Percentiles rank a stretch among this genome's conserved stretches.
phyloP scores from a whole-genome alignment of 2,797 vertebrate genomes.

The Loris lydekkerianus region DNA sequence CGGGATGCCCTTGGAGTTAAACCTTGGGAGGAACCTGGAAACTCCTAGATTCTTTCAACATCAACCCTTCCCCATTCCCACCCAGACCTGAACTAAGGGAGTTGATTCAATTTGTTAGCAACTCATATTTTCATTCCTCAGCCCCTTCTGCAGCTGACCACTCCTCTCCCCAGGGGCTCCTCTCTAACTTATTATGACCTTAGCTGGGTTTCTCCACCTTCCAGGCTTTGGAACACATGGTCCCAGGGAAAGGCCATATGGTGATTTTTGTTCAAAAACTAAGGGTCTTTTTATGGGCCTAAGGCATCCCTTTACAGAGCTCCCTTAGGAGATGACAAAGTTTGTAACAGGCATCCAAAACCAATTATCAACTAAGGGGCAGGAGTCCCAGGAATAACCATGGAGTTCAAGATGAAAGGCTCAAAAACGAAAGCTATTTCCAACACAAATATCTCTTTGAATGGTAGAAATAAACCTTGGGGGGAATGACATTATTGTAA shows the following conservation, averaged over 20 bases:
- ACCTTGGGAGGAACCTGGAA: not conserved
- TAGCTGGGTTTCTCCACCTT: not conserved
- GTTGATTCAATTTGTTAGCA: not conserved
- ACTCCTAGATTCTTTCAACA: not conserved
- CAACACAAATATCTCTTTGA: conserved; percentile 83
- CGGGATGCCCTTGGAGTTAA: not conserved
- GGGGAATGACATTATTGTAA: conserved; percentile 69
- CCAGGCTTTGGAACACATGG: conserved; percentile 36
- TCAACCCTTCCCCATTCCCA: not conserved
- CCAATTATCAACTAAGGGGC: conserved; percentile 81
- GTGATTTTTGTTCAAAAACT: conserved; percentile 71
- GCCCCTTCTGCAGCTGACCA: not conserved
- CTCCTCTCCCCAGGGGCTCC: not conserved
- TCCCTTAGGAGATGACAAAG: conserved; percentile 68
- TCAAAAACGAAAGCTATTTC: conserved; percentile 81
- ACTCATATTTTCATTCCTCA: not conserved
- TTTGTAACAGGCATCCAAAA: conserved; percentile 75
- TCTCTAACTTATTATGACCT: not conserved
- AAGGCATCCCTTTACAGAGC: conserved; percentile 52
- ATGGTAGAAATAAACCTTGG: conserved; percentile 85
- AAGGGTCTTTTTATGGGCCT: conserved; percentile 69
- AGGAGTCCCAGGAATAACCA: conserved; percentile 78
- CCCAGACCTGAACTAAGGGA: not conserved
- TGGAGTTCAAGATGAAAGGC: conserved; percentile 81
- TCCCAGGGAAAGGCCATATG: conserved; percentile 49